Percentiles rank a stretch among this genome's conserved stretches.
These are phyloP conservation scores for Portunus trituberculatus DNA, from an alignment of 1,140 invertebrate genomes.

Conservation along the genomic window DNA sequence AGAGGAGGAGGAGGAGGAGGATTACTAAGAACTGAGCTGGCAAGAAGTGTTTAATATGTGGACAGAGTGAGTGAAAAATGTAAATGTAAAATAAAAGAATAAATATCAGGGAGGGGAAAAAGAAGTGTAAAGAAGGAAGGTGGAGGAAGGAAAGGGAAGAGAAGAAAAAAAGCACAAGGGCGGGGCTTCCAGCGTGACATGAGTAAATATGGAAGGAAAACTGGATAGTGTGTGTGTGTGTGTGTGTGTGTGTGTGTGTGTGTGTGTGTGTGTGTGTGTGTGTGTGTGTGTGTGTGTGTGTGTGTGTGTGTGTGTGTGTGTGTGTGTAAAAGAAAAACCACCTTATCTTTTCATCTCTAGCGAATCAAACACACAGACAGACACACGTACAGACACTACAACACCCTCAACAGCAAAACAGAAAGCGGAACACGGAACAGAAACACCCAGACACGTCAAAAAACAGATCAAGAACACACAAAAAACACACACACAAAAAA, in stretches of 20 bases:
- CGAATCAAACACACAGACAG: no score
- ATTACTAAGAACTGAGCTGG: not conserved
- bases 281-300: not conserved
- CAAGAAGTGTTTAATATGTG: not conserved
- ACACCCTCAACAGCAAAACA: no score
- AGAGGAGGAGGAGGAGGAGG: not conserved
- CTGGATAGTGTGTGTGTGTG: not conserved
- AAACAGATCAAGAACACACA: no score
- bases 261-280: not conserved
- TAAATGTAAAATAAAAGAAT: not conserved
- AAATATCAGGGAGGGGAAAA: not conserved
- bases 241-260: not conserved
- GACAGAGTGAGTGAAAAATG: not conserved
- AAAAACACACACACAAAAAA: no score
- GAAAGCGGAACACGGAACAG: no score
- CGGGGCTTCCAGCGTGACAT: not conserved
- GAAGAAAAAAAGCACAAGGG: not conserved
- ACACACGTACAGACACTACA: no score
- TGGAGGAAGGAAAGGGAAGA: not conserved
- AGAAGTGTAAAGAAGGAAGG: not conserved
- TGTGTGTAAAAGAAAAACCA: not conserved
- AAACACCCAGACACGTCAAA: no score
- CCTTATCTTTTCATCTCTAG: no score
- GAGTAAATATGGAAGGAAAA: not conserved
- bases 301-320: not conserved